These are phyloP conservation scores for Sarcophaga rosellei DNA, from an alignment of 2,888 invertebrate species.

Conservation along the genomic window DNA sequence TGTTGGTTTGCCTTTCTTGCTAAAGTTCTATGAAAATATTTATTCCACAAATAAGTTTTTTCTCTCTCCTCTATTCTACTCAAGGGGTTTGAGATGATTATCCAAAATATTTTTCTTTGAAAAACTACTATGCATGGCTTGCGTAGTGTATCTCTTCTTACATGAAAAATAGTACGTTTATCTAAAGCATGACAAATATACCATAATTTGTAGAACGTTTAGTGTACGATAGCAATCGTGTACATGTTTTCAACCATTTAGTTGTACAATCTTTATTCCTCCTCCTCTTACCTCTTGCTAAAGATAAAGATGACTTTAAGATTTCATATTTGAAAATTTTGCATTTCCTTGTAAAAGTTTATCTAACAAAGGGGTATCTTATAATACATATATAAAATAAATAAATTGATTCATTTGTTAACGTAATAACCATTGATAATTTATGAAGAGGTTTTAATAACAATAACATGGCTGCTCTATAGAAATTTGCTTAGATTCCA, in stretches of 20 bases:
- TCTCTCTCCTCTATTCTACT: neutral
- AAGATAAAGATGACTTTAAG: conserved; percentile 18
- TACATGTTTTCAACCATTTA: conserved; percentile 6
- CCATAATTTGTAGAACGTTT: conserved; percentile 32
- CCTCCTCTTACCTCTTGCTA: neutral
- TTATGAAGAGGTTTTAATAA: no score
- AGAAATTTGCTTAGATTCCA: no score
- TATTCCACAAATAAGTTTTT: neutral
- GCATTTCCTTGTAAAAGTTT: conserved; percentile 35
- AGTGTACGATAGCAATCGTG: conserved; percentile 29
- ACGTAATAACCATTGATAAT: no score
- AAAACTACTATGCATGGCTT: no score
- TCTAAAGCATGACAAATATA: conserved; percentile 17
- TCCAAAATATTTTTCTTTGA: no score
- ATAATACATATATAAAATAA: no score
- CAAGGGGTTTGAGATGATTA: neutral
- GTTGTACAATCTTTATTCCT: neutral
- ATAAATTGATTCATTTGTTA: no score
- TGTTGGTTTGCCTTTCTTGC: neutral
- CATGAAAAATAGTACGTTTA: no score
- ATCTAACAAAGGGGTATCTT: neutral
- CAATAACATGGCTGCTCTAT: no score
- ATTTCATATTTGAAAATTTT: conserved; percentile 15
- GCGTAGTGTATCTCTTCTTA: no score
- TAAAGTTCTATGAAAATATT: neutral